phyloP scores from a whole-genome alignment of 2,113 vertebrate species.

The Pteronura brasiliensis region DNA sequence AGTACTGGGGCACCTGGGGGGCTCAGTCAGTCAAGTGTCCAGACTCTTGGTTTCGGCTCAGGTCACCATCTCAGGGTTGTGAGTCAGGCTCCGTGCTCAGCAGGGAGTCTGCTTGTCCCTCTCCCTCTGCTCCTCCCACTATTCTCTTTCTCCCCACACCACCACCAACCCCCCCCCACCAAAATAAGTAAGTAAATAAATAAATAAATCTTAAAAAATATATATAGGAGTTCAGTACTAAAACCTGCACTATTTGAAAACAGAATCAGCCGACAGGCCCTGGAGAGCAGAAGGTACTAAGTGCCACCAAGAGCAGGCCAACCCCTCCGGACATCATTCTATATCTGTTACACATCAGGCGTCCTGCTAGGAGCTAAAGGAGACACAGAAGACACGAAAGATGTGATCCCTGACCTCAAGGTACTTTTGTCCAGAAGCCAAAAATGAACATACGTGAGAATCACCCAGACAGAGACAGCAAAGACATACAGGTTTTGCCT shows the following conservation, averaged over 20 bases:
- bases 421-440: background rate
- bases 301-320: background rate
- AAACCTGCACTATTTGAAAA: background rate
- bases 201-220: background rate
- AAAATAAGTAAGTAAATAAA: background rate
- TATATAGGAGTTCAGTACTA: background rate
- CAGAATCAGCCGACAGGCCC: rapidly evolving
- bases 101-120: background rate
- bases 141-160: background rate
- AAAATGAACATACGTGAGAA: background rate
- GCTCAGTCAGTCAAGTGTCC: background rate
- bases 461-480: background rate
- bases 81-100: background rate
- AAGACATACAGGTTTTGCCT: background rate
- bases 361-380: background rate
- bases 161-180: no score
- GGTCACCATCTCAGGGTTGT: background rate
- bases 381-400: background rate
- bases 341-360: rapidly evolving
- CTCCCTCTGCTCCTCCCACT: background rate
- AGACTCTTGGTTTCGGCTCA: background rate
- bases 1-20: background rate
- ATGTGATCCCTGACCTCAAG: background rate
- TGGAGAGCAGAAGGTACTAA: background rate
- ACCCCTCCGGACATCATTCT: no score